Base-by-base conservation (phyloP, 1,140 invertebrate species). In the Spodoptera frugiperda region DNA sequence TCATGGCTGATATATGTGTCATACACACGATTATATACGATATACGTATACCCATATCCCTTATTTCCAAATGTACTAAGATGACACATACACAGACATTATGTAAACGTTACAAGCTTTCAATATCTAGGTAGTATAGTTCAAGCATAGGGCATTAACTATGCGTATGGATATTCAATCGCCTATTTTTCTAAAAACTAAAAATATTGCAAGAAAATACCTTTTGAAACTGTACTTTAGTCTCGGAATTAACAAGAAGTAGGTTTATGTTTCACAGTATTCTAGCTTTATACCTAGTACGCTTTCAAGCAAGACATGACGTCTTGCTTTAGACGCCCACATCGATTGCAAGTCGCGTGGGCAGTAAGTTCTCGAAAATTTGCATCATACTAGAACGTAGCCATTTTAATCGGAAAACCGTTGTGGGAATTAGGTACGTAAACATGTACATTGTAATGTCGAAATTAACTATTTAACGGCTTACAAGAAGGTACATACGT, bases 281-380 rank as follows among this genome's bases (percentile, higher is more conserved):
- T n/a, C n/a, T n/a, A n/a, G n/a, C n/a, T n/a, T n/a, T n/a, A n/a
- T n/a, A 33, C 15, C n/a, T 63, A 9, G 33, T 10, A 39, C 6
- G 59, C 33, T 6, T 63, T 63, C 33, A 44, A 63, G 33, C 39
- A 61, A 61, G 33, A 44, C n/a, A n/a, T 63, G 59, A 44, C 59
- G 59, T 33, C 33, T 44, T 33, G 59, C 33, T 63, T 44, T 5
- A 44, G 59, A 11, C 59, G 9, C 9, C 59, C 30, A 63, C 33
- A 55, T 55, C n/a, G 15, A 63, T 44, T 63, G 59, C 59, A 63
- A 17, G n/a, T 15, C 30, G 33, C 9, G 33, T 39, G 33, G 33
- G 33, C 33, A 9, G 59, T 63, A 63, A 10, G 19, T 63, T 63
- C 59, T 63, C 33, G 33, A 63, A 63, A 17, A 17, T 10, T 9